Conservation (phyloP, 1,140 invertebrate genomes). For the Magallana angulata region DNA sequence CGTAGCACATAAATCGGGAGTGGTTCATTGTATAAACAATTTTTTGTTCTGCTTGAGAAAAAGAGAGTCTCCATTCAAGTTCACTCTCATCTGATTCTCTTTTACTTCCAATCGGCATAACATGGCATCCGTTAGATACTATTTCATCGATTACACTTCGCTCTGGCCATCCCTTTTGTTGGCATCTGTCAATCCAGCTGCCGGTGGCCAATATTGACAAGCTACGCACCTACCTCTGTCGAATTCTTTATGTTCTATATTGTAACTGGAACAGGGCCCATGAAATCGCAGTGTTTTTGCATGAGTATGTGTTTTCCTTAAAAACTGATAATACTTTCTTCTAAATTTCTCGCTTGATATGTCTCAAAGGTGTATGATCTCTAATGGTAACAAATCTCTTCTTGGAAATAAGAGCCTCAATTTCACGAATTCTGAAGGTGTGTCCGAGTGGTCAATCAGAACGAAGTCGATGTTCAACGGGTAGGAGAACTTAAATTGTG, state of each 20-base stretch:
- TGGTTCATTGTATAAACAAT: slow-evolving; percentile 26
- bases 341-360: neutral
- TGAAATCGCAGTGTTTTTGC: neutral
- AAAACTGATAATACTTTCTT: neutral
- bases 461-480: neutral
- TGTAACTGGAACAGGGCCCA: neutral
- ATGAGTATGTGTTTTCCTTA: no score
- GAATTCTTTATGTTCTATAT: neutral
- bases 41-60: slow-evolving; percentile 37
- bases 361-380: neutral
- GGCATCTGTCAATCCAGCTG: neutral
- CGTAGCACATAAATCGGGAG: slow-evolving; percentile 8
- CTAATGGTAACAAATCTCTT: neutral
- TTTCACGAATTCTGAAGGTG: neutral
- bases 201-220: neutral
- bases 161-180: neutral
- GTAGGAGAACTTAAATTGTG: neutral
- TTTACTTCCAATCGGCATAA: slow-evolving; percentile 24
- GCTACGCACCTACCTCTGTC: neutral
- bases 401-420: neutral
- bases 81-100: neutral
- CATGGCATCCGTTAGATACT: neutral
- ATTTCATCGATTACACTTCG: neutral
- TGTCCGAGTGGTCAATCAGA: neutral
- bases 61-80: slow-evolving; percentile 44